Base-by-base conservation (phyloP, 2,797 vertebrate genomes). In the Hozukius guyotensis region DNA sequence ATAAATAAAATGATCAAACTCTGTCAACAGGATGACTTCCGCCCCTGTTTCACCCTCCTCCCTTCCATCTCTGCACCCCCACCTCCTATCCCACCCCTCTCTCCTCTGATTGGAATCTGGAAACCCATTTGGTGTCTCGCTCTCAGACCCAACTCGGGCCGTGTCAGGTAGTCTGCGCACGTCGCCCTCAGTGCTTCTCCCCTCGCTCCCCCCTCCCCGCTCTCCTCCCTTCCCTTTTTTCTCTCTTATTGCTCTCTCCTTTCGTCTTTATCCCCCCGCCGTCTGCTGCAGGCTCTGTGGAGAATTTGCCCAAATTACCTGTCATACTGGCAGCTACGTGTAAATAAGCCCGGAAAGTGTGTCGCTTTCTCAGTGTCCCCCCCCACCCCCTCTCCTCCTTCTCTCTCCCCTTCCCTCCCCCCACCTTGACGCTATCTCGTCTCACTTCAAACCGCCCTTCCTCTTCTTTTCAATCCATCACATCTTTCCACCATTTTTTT, bases 231-330 rank as follows among this genome's bases (percentile, higher is more conserved):
- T 57, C 27, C 70, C 65, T 83, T 84, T 86, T 87, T 72, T 87
- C 75, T 85, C 85, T 86, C 82, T 84, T 87, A 79, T 90, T 83
- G 83, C 89, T 90, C 80, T 89, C 91, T 89, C 87, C 76, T 92
- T 93, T 92, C 86, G 84, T 93, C 93, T 94, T 93, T 92, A 92
- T 95, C 93, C 93, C 89, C 88, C 84, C 75, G 72, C 93, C 92
- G 92, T 94, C 94, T 94, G 93, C 95, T 93, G 84, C 81, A 69
- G 91, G 92, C 93, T 93, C 94, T 95, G 94, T 94, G 92, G 94
- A 96, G 94, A 96, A 96, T 96, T 94, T 94, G 93, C 94, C 93
- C 93, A 95, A 96, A 96, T 96, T 95, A 96, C 95, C 95, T 96
- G 96, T 96, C 96, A 96, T 96, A 95, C 92, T 93, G 90, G 92